phyloP scores from a whole-genome alignment of 1,140 invertebrate genomes.

The Heterodera schachtii region DNA sequence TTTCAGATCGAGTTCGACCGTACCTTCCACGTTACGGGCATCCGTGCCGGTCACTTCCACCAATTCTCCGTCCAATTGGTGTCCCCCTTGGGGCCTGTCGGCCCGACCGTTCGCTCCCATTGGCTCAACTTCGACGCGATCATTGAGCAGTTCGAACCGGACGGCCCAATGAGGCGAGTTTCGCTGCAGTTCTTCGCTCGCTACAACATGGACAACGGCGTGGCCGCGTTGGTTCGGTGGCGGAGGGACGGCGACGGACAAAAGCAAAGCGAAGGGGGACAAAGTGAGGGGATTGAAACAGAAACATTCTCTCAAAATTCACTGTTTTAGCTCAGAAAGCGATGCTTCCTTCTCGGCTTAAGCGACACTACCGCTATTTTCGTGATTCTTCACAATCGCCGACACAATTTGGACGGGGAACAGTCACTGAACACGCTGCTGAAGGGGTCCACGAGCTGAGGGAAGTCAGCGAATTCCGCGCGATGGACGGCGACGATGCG shows the following conservation, averaged over 20 bases:
- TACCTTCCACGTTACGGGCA: constrained; percentile 41
- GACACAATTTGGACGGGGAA: neutral
- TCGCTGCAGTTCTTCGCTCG: constrained; percentile 40
- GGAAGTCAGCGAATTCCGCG: constrained; percentile 1
- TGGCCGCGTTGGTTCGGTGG: constrained; percentile 49
- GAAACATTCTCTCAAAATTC: constrained; percentile 2
- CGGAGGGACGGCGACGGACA: constrained; percentile 7
- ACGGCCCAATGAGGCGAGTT: neutral
- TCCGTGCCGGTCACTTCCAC: constrained; percentile 47
- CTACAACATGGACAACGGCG: constrained; percentile 47
- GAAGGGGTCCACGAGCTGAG: neutral
- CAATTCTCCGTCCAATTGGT: constrained; percentile 40
- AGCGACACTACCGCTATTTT: constrained; percentile 16
- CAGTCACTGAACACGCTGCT: neutral
- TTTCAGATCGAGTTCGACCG: constrained; percentile 43
- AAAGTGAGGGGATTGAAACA: neutral
- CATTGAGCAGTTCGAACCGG: constrained; percentile 1
- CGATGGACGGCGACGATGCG: constrained; percentile 7
- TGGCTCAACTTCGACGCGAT: constrained; percentile 42
- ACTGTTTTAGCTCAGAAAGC: constrained; percentile 78
- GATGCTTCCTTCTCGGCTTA: constrained; percentile 20
- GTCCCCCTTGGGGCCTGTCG: constrained; percentile 32
- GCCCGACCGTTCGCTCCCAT: constrained; percentile 29
- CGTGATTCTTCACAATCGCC: constrained; percentile 13
- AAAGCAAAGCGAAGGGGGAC: neutral